Conservation (phyloP, 2,113 vertebrate genomes). For the Larimichthys polyactis region DNA sequence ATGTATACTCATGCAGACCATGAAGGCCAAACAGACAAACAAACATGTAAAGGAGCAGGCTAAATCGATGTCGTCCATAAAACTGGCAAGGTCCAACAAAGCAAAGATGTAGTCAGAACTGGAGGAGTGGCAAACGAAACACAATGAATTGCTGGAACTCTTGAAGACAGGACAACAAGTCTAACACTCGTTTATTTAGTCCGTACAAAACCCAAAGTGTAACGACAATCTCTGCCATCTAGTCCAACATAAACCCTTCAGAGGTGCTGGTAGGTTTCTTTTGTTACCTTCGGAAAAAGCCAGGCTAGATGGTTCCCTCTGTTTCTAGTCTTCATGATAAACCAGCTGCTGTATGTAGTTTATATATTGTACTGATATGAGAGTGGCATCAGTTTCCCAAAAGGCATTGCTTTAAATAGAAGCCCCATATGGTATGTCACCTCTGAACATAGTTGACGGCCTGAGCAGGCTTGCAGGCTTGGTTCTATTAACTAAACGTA, state of each 20-base stretch:
- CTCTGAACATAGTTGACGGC: neutral
- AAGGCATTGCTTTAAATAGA: neutral
- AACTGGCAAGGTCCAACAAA: too few relatives aligned
- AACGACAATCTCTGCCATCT: too few relatives aligned
- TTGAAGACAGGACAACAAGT: too few relatives aligned
- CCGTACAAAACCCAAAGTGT: too few relatives aligned
- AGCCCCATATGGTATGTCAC: neutral
- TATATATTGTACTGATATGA: neutral
- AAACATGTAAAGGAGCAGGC: too few relatives aligned
- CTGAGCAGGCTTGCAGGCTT: neutral
- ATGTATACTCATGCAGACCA: too few relatives aligned
- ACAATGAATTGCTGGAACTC: too few relatives aligned
- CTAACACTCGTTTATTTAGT: too few relatives aligned
- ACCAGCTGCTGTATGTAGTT: neutral
- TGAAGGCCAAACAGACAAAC: too few relatives aligned
- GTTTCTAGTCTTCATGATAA: neutral
- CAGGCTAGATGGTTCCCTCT: neutral
- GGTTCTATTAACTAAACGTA: constrained; percentile 19
- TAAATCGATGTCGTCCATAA: too few relatives aligned
- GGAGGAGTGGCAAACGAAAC: too few relatives aligned
- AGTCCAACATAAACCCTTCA: neutral
- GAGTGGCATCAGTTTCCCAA: neutral
- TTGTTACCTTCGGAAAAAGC: neutral
- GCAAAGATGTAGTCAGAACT: too few relatives aligned
- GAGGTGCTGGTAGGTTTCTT: neutral